phyloP scores from a whole-genome alignment of 2,797 vertebrate genomes.

The Cirrhinus mrigala region DNA sequence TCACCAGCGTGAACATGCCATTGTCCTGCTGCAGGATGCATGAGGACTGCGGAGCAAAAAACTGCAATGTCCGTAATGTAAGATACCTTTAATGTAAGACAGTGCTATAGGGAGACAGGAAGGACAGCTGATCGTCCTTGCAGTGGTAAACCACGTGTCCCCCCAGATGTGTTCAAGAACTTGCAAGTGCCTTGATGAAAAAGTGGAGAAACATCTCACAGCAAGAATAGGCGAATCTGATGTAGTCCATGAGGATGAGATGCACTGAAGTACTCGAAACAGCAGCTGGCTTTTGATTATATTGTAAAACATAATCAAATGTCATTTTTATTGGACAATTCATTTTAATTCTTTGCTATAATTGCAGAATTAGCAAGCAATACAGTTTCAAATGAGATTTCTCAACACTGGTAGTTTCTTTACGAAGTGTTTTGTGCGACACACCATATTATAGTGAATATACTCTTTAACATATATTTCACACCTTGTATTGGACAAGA shows the following conservation, averaged over 20 bases:
- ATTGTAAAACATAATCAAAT: not conserved
- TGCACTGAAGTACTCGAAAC: not conserved
- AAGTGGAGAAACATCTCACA: not conserved
- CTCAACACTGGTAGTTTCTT: not conserved
- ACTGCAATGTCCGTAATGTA: not conserved
- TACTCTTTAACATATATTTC: slow-evolving; percentile 24
- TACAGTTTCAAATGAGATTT: not conserved
- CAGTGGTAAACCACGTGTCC: not conserved
- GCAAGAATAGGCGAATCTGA: not conserved
- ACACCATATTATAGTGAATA: not conserved
- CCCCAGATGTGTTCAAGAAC: not conserved
- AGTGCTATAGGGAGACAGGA: not conserved
- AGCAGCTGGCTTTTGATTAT: not conserved
- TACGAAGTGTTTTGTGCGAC: not conserved
- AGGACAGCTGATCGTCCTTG: not conserved
- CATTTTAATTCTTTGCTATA: not conserved
- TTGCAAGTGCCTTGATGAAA: not conserved
- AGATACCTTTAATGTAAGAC: not conserved
- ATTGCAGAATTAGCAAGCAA: not conserved
- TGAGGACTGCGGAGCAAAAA: not conserved
- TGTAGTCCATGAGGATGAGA: not conserved
- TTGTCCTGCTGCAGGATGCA: not conserved
- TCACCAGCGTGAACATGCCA: not conserved
- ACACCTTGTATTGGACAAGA: slow-evolving; percentile 4
- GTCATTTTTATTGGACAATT: not conserved